Base-by-base conservation (phyloP, 1,140 invertebrate genomes). In the Druon quercuslanigerum region DNA sequence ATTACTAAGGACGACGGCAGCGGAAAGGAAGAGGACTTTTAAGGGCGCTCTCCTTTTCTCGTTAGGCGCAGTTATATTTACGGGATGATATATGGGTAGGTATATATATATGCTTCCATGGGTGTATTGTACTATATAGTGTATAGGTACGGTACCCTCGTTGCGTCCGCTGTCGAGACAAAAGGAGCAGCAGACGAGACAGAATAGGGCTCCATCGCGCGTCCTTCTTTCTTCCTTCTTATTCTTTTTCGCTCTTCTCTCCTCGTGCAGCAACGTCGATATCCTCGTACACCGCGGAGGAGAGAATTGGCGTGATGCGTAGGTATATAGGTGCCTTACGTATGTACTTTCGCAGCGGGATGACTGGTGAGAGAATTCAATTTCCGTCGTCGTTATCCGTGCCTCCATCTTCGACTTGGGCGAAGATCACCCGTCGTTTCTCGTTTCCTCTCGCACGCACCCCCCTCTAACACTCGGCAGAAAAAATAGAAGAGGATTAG, bases 331-430 rank as follows among this genome's bases (percentile, higher is more conserved):
- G 81, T 71, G 80, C 75, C 82, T 77, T 79, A 81, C 80, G 79
- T 80, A 84, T 81, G 85, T 84, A 86, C 73, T 86, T 83, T 87
- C 85, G 82, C 86, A 85, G 85, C 84, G 72, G 85, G 86, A 90
- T 89, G 88, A 89, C 89, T 87, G 84, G 84, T 87, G 86, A 86
- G 88, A 89, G 88, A 90, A 90, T 90, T 90, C 89, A 90, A 90
- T 90, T 91, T 90, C 87, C 88, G 85, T 88, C 86, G 83, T 87
- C 80, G 84, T 90, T 90, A 90, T 89, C 88, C 84, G 80, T 85
- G 79, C 84, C 83, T 85, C 85, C 86, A 90, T 90, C 87, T 89
- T 89, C 82, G 83, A 83, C 83, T 85, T 78, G 82, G 79, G 82
- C 79, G 81, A 79, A 75, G 79, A 79, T 84, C 82, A 75, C 75